Evolutionary conservation across 2,888 invertebrate species (phyloP), one percentile per base, ranked within the genome.

Genomic region (Ctena decussata): DNA sequence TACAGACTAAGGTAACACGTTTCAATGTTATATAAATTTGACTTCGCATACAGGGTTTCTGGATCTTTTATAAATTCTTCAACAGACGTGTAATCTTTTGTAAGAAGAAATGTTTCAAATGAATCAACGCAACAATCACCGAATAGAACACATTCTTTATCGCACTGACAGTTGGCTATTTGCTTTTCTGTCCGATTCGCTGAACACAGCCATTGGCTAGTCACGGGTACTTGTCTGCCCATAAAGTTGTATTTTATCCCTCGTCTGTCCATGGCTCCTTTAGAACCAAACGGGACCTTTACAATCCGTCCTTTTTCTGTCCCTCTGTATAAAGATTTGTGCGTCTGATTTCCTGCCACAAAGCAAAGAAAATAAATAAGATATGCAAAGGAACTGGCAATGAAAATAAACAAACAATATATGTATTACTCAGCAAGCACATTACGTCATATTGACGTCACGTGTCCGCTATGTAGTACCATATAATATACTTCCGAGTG

Each of bases 41-140:
- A 1, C 21, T 12, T 35, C 8, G 21, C 30, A 35, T 65, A 65
- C 35, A 65, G 35, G 0, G 32, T 65, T 35, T 18, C 18, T 32
- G 65, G 65, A 11, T 65, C 65, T 35, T 35, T 32, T n/a, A 65
- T 3, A 2, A 30, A 18, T 1, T 65, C 65, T 35, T 6, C 18
- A 12, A 35, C 1, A 18, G 12, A 5, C 3, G 8, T 27, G 18
- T 72, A 1, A 21, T 27, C 35, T 32, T 6, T 21, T 15, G 18
- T 39, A 1, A 18, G 24, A 3, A 72, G 35, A n/a, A 30, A 30
- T 21, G 18, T 46, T 30, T 41, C 21, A 30, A 72, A 72, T 21
- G 72, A 41, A n/a, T 72, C 72, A 12, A 72, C 44, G 18, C 72
- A 72, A 21, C 72, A 72, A 37, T 72, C 72, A 12, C 46, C 44